Conservation (phyloP, 1,140 invertebrate genomes). For the Triops longicaudatus region DNA sequence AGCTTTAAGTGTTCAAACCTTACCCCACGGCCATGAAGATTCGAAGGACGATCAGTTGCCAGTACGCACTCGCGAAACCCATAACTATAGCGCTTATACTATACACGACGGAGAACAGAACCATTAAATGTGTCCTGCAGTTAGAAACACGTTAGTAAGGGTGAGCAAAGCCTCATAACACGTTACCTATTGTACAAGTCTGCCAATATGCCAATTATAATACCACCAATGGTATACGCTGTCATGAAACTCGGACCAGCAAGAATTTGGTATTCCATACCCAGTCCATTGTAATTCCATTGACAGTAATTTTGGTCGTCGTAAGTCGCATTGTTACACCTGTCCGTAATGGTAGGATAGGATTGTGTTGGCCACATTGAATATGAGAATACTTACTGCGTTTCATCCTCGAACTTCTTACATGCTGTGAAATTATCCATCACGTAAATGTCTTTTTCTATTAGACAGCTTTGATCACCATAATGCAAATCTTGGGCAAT, state of each 20-base stretch:
- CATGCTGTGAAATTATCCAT: not conserved
- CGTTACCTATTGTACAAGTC: constrained; percentile 54
- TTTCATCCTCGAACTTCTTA: not conserved
- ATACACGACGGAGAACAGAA: constrained; percentile 67
- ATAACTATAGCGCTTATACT: constrained; percentile 71
- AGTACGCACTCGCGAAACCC: constrained; percentile 73
- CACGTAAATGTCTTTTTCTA: constrained; percentile 43
- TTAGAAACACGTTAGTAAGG: constrained; percentile 1
- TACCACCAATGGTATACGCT: constrained; percentile 76
- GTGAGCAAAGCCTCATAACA: not conserved
- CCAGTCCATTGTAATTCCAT: constrained; percentile 86
- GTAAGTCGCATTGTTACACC: not conserved
- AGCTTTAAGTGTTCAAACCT: constrained; percentile 22
- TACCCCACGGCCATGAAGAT: constrained; percentile 79
- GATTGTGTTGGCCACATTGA: not conserved
- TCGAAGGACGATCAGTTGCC: constrained; percentile 76
- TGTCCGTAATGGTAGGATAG: not conserved
- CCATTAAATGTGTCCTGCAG: constrained; percentile 61
- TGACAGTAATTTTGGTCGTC: not conserved
- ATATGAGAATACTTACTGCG: not conserved
- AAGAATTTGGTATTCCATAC: constrained; percentile 81
- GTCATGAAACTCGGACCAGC: constrained; percentile 86
- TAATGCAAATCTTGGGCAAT: constrained; percentile 75
- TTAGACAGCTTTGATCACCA: constrained; percentile 75
- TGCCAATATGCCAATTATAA: constrained; percentile 73